Evolutionary conservation across 2,888 invertebrate species (phyloP).

Genomic region (Gari tellinella): DNA sequence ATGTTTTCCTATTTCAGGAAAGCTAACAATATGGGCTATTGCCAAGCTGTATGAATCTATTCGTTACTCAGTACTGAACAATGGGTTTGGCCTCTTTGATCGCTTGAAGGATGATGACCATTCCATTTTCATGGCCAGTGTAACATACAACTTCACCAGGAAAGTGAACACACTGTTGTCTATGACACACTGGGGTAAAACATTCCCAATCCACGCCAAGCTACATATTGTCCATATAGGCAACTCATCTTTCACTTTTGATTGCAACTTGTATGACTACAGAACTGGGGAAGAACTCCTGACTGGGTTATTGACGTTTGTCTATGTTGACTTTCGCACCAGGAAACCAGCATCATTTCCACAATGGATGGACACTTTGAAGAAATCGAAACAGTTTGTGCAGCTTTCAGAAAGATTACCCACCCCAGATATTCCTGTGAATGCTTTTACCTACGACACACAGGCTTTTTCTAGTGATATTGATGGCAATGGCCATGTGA

Average conservation of each 20-base stretch:
- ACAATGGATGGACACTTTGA: slow-evolving; percentile 35
- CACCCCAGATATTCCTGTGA: slow-evolving; percentile 28
- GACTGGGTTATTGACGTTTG: slow-evolving; percentile 43
- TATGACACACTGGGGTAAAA: slow-evolving; percentile 46
- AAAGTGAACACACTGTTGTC: slow-evolving; percentile 24
- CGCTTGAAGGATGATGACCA: slow-evolving; percentile 46
- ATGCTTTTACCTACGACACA: slow-evolving; percentile 30
- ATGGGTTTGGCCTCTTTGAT: slow-evolving; percentile 47
- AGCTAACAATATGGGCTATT: slow-evolving; percentile 54
- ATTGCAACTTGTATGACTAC: slow-evolving; percentile 19
- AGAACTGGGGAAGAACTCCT: slow-evolving; percentile 26
- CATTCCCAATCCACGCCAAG: slow-evolving; percentile 34
- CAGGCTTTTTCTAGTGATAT: slow-evolving; percentile 45
- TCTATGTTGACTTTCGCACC: slow-evolving; percentile 52
- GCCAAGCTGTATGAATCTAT: slow-evolving; percentile 54
- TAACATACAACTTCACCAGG: slow-evolving; percentile 33
- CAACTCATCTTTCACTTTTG: slow-evolving; percentile 47
- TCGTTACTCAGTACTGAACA: slow-evolving; percentile 38
- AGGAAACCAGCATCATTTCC: slow-evolving; percentile 50
- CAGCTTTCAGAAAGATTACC: slow-evolving; percentile 33
- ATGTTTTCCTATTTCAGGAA: slow-evolving; percentile 41
- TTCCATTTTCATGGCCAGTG: slow-evolving; percentile 57
- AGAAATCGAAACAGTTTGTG: slow-evolving; percentile 11
- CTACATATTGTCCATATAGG: slow-evolving; percentile 47
- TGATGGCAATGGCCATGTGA: slow-evolving; percentile 57